A percentile compares a stretch with the other conserved stretches of the same genome.
Conservation (phyloP, 1,140 invertebrate species). For the Papilio dardanus region DNA sequence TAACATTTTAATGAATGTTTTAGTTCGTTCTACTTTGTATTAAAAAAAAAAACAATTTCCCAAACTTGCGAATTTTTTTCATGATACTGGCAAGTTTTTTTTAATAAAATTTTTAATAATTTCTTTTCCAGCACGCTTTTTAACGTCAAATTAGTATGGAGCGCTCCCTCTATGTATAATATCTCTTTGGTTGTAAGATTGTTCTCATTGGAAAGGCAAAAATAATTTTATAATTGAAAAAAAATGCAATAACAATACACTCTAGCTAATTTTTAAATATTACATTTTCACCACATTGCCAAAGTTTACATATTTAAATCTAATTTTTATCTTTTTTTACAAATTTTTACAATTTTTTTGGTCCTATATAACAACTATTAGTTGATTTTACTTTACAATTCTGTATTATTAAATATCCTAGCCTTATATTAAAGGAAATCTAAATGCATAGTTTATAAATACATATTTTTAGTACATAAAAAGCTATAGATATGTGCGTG, state of each 20-base stretch:
- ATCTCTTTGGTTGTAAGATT: no score
- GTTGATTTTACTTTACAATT: background rate
- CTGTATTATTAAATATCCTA: background rate
- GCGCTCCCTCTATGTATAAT: no score
- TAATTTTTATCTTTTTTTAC: background rate
- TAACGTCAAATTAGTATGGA: no score
- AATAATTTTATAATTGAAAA: background rate
- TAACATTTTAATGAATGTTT: no score
- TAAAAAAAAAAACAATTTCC: no score
- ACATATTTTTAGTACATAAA: background rate
- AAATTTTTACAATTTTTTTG: slow-evolving; percentile 9
- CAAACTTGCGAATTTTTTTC: no score
- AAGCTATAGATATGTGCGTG: slow-evolving; percentile 28
- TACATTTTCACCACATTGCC: background rate
- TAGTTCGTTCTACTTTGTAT: no score
- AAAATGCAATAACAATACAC: background rate
- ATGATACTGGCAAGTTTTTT: no score
- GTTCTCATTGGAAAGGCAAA: no score
- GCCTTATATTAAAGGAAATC: background rate
- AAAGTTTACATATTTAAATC: background rate
- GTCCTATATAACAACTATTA: slow-evolving; percentile 31
- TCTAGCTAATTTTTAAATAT: background rate
- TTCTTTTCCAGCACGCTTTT: no score
- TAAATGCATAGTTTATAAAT: slow-evolving; percentile 11
- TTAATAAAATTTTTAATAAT: no score